Percentiles rank a stretch among this genome's conserved stretches.
phyloP scores from a whole-genome alignment of 2,888 invertebrate species.

The Teleogryllus oceanicus region DNA sequence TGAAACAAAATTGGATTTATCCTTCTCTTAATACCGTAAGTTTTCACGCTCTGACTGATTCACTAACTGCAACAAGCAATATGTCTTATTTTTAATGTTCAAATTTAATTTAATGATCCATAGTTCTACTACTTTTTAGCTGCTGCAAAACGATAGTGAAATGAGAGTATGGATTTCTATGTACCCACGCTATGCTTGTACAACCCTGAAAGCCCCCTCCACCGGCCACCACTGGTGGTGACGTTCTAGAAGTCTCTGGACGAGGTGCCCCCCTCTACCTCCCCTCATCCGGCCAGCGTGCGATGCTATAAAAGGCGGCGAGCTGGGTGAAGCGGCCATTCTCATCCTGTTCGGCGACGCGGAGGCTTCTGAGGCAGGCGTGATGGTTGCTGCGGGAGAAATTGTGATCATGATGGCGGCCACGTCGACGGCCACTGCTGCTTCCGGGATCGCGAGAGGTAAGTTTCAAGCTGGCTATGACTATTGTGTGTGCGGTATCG shows the following conservation, averaged over 20 bases:
- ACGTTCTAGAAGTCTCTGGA: background rate
- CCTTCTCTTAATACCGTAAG: too few species aligned
- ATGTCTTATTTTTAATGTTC: too few species aligned
- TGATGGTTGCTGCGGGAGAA: background rate
- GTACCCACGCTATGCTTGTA: background rate
- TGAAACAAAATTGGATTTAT: too few species aligned
- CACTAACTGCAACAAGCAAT: too few species aligned
- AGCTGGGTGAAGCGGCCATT: background rate
- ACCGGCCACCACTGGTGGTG: background rate
- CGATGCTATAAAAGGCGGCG: background rate
- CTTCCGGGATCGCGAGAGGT: background rate
- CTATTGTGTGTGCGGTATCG: too few species aligned
- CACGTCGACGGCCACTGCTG: background rate
- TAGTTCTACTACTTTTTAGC: too few species aligned
- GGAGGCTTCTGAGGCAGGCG: background rate
- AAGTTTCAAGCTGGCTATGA: background rate
- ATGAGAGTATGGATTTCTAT: too few species aligned
- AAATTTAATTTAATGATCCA: too few species aligned
- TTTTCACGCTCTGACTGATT: too few species aligned
- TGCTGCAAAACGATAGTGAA: too few species aligned
- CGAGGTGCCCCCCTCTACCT: background rate
- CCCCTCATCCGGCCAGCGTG: background rate
- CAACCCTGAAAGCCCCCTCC: background rate
- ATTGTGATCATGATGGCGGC: background rate
- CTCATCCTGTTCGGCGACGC: conserved; percentile 7